Evolutionary conservation across 2,888 invertebrate genomes (phyloP).

Genomic region (Drosophila mimica): DNA sequence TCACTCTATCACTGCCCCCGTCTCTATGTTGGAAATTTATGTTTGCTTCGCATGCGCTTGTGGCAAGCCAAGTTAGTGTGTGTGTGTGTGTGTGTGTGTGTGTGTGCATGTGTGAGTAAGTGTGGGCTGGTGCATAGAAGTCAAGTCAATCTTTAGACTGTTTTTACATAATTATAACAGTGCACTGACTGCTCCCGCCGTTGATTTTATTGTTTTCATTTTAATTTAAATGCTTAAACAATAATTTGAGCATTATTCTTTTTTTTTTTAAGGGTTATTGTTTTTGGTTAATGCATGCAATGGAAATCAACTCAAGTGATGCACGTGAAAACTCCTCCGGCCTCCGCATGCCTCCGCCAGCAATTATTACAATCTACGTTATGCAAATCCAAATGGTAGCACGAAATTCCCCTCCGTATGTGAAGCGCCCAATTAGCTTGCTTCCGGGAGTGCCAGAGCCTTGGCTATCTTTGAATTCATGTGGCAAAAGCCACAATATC

Average conservation of each 20-base stretch:
- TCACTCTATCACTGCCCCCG: conserved; percentile 1
- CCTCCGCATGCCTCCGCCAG: conserved; percentile 23
- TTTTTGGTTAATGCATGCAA: conserved; percentile 78
- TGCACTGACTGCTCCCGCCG: conserved; percentile 56
- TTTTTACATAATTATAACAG: conserved; percentile 81
- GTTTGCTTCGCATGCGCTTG: conserved; percentile 72
- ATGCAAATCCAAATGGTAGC: conserved; percentile 63
- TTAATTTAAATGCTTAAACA: conserved; percentile 80
- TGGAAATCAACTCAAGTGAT: conserved; percentile 48
- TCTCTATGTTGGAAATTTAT: conserved; percentile 64
- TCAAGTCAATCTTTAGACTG: conserved; percentile 81
- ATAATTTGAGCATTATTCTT: conserved; percentile 77
- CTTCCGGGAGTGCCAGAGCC: conserved; percentile 50
- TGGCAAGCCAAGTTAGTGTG: conserved; percentile 21
- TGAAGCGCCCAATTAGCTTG: conserved; percentile 65
- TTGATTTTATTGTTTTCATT: conserved; percentile 64
- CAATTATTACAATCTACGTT: conserved; percentile 57
- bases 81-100: conserved; percentile 24
- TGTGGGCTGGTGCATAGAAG: conserved; percentile 54
- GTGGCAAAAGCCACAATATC: conserved; percentile 76
- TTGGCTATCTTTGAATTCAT: conserved; percentile 50
- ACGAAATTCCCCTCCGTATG: conserved; percentile 34
- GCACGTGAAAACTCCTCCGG: conserved; percentile 20
- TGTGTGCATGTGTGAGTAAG: conserved; percentile 9
- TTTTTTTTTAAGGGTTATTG: conserved; percentile 71